These are phyloP conservation scores for Orcinus orca DNA, from an alignment of 2,113 vertebrate species.

Conservation along the genomic window DNA sequence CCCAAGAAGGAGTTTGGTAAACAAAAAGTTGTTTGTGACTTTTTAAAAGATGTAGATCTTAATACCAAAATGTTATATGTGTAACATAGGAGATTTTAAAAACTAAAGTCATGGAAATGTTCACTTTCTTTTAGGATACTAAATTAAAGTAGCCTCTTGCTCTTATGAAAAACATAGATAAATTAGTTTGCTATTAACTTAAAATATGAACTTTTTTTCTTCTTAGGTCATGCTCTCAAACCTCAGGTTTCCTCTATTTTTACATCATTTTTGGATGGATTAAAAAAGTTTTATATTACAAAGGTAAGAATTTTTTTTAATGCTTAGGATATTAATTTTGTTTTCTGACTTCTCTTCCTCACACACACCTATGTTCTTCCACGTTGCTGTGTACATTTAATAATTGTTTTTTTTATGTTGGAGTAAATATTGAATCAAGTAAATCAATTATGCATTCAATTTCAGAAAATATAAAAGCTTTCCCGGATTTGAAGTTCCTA, in stretches of 20 bases:
- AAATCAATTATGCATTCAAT: neutral
- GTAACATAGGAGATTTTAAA: neutral
- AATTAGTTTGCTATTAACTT: conserved; percentile 55
- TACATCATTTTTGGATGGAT: conserved; percentile 97
- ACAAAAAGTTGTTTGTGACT: conserved; percentile 25
- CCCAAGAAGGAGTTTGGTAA: neutral
- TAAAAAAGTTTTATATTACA: conserved; percentile 99
- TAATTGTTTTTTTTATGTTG: conserved; percentile 35
- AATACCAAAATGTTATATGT: neutral
- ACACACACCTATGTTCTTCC: neutral
- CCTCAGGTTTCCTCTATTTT: conserved; percentile 99
- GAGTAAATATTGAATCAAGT: conserved; percentile 10
- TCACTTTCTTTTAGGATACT: conserved; percentile 2
- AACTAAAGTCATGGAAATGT: neutral
- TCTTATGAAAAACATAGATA: conserved; percentile 43
- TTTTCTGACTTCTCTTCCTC: neutral
- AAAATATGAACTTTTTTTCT: conserved; percentile 63
- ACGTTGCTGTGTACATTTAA: neutral
- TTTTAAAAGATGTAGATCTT: conserved; percentile 22
- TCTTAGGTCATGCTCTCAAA: conserved; percentile 96
- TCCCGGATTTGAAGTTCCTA: neutral
- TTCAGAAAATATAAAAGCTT: conserved; percentile 16
- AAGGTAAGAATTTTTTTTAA: conserved; percentile 88
- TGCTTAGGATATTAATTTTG: neutral
- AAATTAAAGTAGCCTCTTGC: conserved; percentile 32